Base-by-base conservation (phyloP, 2,797 vertebrate species). In the Hyperoplus lanceolatus region DNA sequence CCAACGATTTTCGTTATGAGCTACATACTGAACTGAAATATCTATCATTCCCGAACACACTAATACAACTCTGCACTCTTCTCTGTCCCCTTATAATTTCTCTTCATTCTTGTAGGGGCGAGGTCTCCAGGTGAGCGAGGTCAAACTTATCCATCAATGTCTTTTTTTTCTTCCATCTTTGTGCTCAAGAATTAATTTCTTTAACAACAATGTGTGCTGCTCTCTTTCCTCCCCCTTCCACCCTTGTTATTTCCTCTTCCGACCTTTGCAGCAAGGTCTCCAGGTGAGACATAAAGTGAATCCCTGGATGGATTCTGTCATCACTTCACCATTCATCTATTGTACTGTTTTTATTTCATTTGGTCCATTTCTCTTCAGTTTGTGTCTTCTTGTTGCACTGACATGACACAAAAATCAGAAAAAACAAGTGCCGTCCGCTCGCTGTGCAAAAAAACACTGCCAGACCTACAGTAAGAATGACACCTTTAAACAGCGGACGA, bases 41-140 rank as follows among this genome's bases (percentile, higher is more conserved):
- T 18, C 56, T 51, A 46, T 76, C 51, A 50, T 0, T 42, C 63
- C 29, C 62, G 53, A 76, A 50, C n/a, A 41, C 80, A 69, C 76
- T 43, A 82, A 80, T 56, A 66, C 77, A 80, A 78, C 55, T 84
- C 18, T 87, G 60, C 73, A 63, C 75, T 84, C 83, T 84, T 87
- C 43, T 87, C 75, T 91, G 78, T 84, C 76, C 85, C 64, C 46
- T 42, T 87, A 42, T 89, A 75, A 73, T 91, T 90, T 91, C 21
- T 84, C 21, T 63, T 86, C 3, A 13, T 79, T 81, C 36, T 78
- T 79, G 2, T 70, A 93, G 93, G 92, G 49, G 90, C 94, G 14
- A 92, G 92, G 89, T 95, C 94, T 91, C 94, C 94, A 95, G 94
- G 94, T 95, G 92, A 94, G 94, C 89, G 85, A 81, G 89, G 89